A percentile compares a stretch with the other conserved stretches of the same genome.
These are phyloP conservation scores for Ditylenchus weischeri DNA, from an alignment of 2,888 invertebrate genomes.

Conservation along the genomic window DNA sequence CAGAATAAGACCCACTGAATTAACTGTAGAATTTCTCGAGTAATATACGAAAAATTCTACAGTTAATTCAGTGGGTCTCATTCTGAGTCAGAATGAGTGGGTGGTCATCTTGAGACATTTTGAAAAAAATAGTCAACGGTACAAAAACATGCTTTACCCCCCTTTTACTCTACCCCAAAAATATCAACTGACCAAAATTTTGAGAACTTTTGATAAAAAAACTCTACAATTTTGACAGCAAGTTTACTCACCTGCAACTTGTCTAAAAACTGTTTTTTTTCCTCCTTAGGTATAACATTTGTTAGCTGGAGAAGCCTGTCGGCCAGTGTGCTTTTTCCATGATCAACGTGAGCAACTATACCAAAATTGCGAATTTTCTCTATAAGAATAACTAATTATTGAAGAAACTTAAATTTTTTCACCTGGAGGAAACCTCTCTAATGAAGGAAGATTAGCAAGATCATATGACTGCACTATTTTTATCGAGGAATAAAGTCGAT, in stretches of 20 bases:
- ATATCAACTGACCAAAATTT: too few relatives aligned
- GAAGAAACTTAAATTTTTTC: background rate
- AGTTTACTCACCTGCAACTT: constrained; percentile 28
- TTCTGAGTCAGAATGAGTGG: too few relatives aligned
- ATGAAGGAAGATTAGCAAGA: constrained; percentile 20
- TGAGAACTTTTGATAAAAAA: too few relatives aligned
- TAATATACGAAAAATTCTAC: too few relatives aligned
- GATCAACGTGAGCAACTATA: constrained; percentile 98
- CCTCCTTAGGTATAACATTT: constrained; percentile 63
- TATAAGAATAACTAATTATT: constrained; percentile 10
- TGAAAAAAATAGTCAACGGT: too few relatives aligned
- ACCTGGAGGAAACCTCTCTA: constrained; percentile 24
- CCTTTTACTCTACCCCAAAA: too few relatives aligned
- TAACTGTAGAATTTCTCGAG: too few relatives aligned
- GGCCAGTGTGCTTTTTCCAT: constrained; percentile 94
- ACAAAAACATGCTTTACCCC: too few relatives aligned
- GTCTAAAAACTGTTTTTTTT: constrained; percentile 37
- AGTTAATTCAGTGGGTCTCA: too few relatives aligned
- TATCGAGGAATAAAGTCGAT: constrained; percentile 14
- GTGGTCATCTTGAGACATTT: too few relatives aligned
- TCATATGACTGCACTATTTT: constrained; percentile 24
- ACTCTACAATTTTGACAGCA: too few relatives aligned
- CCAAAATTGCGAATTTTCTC: constrained; percentile 80
- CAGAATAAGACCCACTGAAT: too few relatives aligned
- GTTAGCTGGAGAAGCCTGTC: constrained; percentile 89